Evolutionary conservation across 2,888 invertebrate genomes (phyloP).

Genomic region (Pachydiplax longipennis): DNA sequence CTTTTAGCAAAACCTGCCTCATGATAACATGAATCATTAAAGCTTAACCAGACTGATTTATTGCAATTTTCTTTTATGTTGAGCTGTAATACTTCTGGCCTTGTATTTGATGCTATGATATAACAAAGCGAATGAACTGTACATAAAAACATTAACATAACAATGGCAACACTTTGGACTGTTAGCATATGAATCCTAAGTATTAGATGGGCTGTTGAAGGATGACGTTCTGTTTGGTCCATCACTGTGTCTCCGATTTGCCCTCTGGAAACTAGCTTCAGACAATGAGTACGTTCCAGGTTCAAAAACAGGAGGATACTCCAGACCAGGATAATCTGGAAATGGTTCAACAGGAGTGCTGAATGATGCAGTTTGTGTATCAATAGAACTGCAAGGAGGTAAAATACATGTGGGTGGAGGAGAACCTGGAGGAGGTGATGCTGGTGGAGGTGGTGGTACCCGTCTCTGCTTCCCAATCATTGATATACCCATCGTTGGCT

Average conservation of each 20-base stretch:
- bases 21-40: too few species aligned
- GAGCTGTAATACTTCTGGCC: too few species aligned
- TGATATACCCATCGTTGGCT: slow-evolving; percentile 58
- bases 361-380: slow-evolving; percentile 56
- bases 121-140: too few species aligned
- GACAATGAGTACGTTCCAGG: slow-evolving; percentile 80
- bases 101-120: too few species aligned
- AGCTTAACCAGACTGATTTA: too few species aligned
- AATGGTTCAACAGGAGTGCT: slow-evolving; percentile 58
- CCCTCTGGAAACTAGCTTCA: slow-evolving; percentile 29
- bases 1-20: too few species aligned
- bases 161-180: too few species aligned
- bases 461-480: slow-evolving; percentile 57
- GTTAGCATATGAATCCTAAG: background rate
- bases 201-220: background rate
- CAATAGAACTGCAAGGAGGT: slow-evolving; percentile 50
- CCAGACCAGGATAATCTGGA: slow-evolving; percentile 79
- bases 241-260: slow-evolving; percentile 7
- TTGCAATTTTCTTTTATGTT: too few species aligned
- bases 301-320: slow-evolving; percentile 86
- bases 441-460: slow-evolving; percentile 53
- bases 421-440: slow-evolving; percentile 54
- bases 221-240: background rate
- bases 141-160: too few species aligned
- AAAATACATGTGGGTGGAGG: slow-evolving; percentile 37